These are phyloP conservation scores for Halisarca cf. caerulea DNA, from an alignment of 37 sponge, comb jelly and placozoan genomes.

Conservation along the genomic window DNA sequence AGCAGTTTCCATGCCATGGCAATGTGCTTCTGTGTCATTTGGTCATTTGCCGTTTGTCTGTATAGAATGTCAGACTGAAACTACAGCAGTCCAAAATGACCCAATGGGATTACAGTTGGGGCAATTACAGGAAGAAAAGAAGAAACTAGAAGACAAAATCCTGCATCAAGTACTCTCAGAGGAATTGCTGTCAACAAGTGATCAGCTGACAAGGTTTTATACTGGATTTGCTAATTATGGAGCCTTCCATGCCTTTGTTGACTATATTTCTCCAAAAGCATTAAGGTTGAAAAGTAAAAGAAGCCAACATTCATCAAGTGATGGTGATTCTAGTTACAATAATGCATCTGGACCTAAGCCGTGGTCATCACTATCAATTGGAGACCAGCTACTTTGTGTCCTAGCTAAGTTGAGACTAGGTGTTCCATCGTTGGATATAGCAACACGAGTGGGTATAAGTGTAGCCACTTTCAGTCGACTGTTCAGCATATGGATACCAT, in stretches of 20 bases:
- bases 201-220: conserved; percentile 42
- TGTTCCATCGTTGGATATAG: conserved; percentile 24
- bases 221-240: conserved; percentile 37
- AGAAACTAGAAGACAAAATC: background rate
- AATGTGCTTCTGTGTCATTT: no score
- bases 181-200: conserved; percentile 12
- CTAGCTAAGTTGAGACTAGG: conserved; percentile 22
- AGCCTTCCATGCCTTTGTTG: conserved; percentile 27
- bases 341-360: no score
- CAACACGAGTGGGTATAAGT: conserved; percentile 21
- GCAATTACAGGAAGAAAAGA: background rate
- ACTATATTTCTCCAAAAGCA: conserved; percentile 51
- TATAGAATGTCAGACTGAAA: background rate
- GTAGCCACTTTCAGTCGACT: conserved; percentile 17
- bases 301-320: conserved; percentile 10
- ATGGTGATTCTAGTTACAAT: no score
- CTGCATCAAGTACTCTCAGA: background rate
- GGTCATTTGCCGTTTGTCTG: no score
- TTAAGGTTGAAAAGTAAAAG: conserved; percentile 1
- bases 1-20: background rate
- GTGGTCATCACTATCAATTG: conserved; percentile 5
- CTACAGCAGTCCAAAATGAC: background rate
- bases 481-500: conserved; percentile 21
- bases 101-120: background rate
- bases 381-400: conserved; percentile 26